Conservation (phyloP, 2,113 vertebrate genomes). For the Pachycephala philippinensis region DNA sequence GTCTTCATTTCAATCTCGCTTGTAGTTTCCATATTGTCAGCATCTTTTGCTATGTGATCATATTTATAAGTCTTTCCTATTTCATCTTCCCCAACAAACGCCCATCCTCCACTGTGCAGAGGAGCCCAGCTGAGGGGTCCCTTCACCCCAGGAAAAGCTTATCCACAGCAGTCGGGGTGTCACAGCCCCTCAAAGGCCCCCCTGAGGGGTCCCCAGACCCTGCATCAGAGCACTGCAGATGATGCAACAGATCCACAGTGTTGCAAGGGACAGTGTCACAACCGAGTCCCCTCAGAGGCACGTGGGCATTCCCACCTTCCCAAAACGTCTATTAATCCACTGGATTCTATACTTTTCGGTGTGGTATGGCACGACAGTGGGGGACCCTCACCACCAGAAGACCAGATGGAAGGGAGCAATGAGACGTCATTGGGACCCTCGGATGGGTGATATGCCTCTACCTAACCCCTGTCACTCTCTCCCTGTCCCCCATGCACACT, state of each 20-base stretch:
- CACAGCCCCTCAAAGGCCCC: neutral
- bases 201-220: neutral
- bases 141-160: neutral
- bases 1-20: too few relatives aligned
- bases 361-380: fast-evolving
- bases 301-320: neutral
- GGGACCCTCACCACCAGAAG: neutral
- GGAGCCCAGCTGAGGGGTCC: neutral
- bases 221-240: neutral
- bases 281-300: neutral
- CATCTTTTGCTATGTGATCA: too few relatives aligned
- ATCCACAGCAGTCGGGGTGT: neutral
- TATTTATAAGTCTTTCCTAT: too few relatives aligned
- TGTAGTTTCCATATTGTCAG: too few relatives aligned
- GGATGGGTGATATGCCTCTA: neutral
- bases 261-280: neutral
- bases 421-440: fast-evolving
- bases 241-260: neutral
- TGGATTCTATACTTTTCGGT: neutral
- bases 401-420: neutral
- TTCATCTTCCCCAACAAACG: too few relatives aligned
- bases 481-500: too few relatives aligned
- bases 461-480: neutral
- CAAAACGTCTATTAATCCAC: neutral
- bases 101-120: neutral